These are phyloP conservation scores for Hyles lineata DNA, from an alignment of 2,888 invertebrate species.

Conservation along the genomic window DNA sequence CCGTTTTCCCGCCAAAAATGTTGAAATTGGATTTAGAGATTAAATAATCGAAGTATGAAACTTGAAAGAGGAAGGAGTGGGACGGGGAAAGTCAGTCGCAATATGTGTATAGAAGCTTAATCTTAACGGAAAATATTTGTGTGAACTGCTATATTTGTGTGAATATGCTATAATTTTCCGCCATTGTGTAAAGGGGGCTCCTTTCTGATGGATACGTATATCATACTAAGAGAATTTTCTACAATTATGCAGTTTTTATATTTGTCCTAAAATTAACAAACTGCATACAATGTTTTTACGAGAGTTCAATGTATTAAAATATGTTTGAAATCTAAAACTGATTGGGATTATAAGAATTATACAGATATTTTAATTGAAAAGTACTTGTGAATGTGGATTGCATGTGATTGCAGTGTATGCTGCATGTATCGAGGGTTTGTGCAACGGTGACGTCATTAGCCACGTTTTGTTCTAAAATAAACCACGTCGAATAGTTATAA, in stretches of 20 bases:
- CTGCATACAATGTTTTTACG: background rate
- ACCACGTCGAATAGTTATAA: background rate
- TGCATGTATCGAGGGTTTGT: background rate
- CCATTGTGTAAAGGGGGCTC: too few species aligned
- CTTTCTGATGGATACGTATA: too few species aligned
- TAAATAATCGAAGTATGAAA: too few species aligned
- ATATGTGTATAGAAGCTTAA: too few species aligned
- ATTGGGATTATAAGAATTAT: background rate
- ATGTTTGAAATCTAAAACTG: too few species aligned
- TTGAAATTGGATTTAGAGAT: too few species aligned
- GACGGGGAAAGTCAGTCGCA: too few species aligned
- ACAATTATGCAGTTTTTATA: background rate
- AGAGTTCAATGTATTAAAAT: background rate
- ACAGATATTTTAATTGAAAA: background rate
- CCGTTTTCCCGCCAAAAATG: too few species aligned
- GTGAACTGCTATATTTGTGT: too few species aligned
- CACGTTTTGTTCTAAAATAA: constrained; percentile 6
- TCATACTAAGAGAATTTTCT: background rate
- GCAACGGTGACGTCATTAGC: background rate
- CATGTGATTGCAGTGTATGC: background rate
- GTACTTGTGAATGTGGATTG: background rate
- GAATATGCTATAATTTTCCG: too few species aligned
- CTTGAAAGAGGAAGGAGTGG: too few species aligned
- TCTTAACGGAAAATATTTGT: too few species aligned
- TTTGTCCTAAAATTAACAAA: background rate